Evolutionary conservation across 2,797 vertebrate genomes (phyloP).

Genomic region (Gobionotothen gibberifrons): DNA sequence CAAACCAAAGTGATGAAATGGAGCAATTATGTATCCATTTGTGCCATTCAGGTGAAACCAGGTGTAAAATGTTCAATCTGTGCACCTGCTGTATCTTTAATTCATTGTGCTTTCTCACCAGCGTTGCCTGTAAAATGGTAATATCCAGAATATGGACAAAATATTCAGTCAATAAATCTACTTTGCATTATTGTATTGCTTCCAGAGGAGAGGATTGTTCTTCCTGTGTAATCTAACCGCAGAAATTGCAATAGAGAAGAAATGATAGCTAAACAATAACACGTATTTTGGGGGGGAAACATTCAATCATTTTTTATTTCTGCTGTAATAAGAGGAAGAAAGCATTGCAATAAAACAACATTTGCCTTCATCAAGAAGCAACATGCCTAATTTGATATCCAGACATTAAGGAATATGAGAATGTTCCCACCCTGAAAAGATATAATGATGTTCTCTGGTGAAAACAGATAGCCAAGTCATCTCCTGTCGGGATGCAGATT

Average conservation of each 20-base stretch:
- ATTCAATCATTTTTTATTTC: conserved; percentile 35
- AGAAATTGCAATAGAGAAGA: conserved; percentile 46
- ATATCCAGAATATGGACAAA: conserved; percentile 73
- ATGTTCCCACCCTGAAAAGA: conserved; percentile 39
- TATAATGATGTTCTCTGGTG: conserved; percentile 49
- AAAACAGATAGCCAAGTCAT: conserved; percentile 76
- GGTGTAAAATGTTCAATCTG: conserved; percentile 85
- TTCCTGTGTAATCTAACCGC: conserved; percentile 9
- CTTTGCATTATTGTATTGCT: conserved; percentile 64
- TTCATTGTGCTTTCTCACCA: conserved; percentile 76
- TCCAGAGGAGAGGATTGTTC: conserved; percentile 32
- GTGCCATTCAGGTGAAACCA: conserved; percentile 83
- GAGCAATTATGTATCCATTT: conserved; percentile 83
- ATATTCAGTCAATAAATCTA: conserved; percentile 71
- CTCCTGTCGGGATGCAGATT: conserved; percentile 74
- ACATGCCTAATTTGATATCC: conserved; percentile 65
- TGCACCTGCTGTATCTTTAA: conserved; percentile 78
- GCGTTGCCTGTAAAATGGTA: conserved; percentile 79
- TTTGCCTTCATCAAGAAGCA: conserved; percentile 54
- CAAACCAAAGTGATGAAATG: conserved; percentile 82
- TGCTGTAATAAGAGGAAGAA: conserved; percentile 53
- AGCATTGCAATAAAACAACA: conserved; percentile 56
- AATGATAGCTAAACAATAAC: conserved; percentile 38
- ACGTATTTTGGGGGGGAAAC: conserved; percentile 21
- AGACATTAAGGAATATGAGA: conserved; percentile 63